Percentiles rank a stretch among this genome's conserved stretches.
These are phyloP conservation scores for Caenorhabditis angaria DNA, from an alignment of 2,888 invertebrate species.

Conservation along the genomic window DNA sequence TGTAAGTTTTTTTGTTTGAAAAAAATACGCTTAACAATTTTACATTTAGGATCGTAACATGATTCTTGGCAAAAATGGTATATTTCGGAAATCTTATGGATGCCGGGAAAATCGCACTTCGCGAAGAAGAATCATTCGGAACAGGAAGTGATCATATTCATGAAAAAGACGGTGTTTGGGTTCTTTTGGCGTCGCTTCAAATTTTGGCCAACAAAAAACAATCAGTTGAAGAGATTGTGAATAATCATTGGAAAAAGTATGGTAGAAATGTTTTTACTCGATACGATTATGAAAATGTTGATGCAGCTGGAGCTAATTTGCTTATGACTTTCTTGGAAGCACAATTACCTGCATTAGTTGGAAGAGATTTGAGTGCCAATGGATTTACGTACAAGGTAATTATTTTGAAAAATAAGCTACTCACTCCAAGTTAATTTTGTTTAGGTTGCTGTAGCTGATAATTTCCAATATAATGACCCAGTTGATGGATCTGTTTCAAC, in stretches of 20 bases:
- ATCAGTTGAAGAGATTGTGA: conserved; percentile 85
- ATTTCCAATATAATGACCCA: conserved; percentile 94
- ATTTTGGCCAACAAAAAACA: conserved; percentile 82
- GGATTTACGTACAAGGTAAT: conserved; percentile 80
- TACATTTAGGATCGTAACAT: conserved; percentile 85
- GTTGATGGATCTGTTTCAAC: conserved; percentile 88
- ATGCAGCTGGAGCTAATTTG: conserved; percentile 84
- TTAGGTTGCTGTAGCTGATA: conserved; percentile 83
- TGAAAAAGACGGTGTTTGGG: conserved; percentile 99
- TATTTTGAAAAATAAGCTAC: too few relatives aligned
- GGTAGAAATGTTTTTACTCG: conserved; percentile 97
- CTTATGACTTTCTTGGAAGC: conserved; percentile 87
- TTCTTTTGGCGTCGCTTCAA: conserved; percentile 93
- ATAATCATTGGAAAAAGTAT: conserved; percentile 87
- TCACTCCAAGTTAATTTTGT: conserved; percentile 5
- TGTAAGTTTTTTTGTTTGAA: conserved; percentile 72
- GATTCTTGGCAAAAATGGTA: conserved; percentile 90
- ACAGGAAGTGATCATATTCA: conserved; percentile 98
- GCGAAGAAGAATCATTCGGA: conserved; percentile 98
- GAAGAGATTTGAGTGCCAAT: conserved; percentile 72
- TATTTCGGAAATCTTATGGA: conserved; percentile 99
- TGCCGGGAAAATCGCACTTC: conserved; percentile 88
- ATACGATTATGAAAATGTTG: conserved; percentile 97
- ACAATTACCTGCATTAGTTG: conserved; percentile 76
- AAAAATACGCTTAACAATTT: background rate